Evolutionary conservation across 2,113 vertebrate genomes (phyloP).

Genomic region (Oreochromis tanganicae): DNA sequence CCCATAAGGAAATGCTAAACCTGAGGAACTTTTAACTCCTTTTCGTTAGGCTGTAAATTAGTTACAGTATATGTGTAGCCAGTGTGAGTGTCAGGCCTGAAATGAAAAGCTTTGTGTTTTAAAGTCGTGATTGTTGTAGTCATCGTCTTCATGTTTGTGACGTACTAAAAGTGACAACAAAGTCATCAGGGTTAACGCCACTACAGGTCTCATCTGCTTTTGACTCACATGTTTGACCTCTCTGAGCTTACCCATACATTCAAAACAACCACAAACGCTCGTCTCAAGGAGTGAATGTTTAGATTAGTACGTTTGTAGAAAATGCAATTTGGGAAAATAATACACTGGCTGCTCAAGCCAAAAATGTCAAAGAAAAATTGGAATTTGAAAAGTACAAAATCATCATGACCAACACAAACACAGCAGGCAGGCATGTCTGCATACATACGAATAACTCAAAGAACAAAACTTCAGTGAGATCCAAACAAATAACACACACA

Average conservation of each 20-base stretch:
- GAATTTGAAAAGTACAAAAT: not conserved
- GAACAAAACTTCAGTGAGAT: not conserved
- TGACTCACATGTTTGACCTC: not conserved
- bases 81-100: not conserved
- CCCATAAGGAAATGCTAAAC: not conserved
- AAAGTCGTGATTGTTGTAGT: not conserved
- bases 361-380: not conserved
- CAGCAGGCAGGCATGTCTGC: not conserved
- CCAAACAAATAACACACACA: slow-evolving; percentile 13
- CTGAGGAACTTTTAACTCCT: not conserved
- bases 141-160: not conserved
- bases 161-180: not conserved
- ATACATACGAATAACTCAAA: not conserved
- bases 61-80: not conserved
- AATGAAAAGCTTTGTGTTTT: not conserved
- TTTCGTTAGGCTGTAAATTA: not conserved
- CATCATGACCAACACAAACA: not conserved
- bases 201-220: not conserved
- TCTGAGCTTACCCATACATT: not conserved
- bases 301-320: slow-evolving; percentile 26
- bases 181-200: not conserved
- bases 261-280: not conserved
- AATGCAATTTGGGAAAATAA: not conserved
- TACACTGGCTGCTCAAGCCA: not conserved
- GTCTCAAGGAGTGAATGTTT: not conserved